phyloP scores from a whole-genome alignment of 2,113 vertebrate species.

The Coreoperca whiteheadi region DNA sequence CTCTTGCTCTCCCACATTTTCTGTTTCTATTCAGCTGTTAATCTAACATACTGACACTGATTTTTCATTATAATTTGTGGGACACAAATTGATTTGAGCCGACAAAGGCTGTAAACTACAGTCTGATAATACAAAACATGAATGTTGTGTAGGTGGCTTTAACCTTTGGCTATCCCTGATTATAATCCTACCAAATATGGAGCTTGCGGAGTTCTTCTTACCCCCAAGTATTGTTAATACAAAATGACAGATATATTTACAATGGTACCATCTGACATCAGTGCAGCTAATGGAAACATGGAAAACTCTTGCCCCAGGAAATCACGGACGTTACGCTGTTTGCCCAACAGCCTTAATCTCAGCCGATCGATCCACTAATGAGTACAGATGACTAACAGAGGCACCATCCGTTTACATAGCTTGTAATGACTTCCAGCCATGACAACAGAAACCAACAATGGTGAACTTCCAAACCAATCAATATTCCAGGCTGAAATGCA shows the following conservation, averaged over 20 bases:
- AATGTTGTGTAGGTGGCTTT: neutral
- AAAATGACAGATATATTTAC: constrained; percentile 1
- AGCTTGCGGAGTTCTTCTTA: neutral
- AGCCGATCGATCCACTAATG: constrained; percentile 48
- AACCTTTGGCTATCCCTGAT: neutral
- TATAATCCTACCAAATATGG: too few relatives aligned
- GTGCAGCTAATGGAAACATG: constrained; percentile 18
- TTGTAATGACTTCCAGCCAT: neutral
- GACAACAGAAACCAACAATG: too few relatives aligned
- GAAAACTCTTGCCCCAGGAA: constrained; percentile 28
- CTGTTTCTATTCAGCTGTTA: too few relatives aligned
- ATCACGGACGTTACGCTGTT: constrained; percentile 25
- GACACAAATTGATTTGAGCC: neutral
- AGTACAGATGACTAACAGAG: constrained; percentile 39
- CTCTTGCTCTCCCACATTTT: too few relatives aligned
- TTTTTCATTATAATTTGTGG: neutral
- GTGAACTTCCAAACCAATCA: constrained; percentile 36
- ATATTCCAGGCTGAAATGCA: constrained; percentile 50
- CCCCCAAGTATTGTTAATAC: neutral
- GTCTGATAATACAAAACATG: neutral
- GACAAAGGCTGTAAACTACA: neutral
- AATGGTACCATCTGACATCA: neutral
- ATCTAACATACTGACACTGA: neutral
- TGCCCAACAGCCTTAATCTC: constrained; percentile 40
- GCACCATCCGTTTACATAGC: neutral